Conservation (phyloP, 2,797 vertebrate genomes). For the Leptodactylus fallax region DNA sequence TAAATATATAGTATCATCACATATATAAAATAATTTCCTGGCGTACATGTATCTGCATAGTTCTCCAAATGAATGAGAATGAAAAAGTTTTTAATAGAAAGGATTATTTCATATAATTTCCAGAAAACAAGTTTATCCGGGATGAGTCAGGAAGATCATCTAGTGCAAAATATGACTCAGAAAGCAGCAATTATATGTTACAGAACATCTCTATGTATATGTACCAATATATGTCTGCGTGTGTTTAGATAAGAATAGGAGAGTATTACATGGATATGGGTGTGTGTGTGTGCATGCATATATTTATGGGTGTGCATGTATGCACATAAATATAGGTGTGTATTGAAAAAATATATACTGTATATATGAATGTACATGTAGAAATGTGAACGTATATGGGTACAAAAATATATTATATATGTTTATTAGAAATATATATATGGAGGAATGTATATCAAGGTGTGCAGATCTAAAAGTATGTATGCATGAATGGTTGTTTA, state of each 20-base stretch:
- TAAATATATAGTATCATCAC: not conserved
- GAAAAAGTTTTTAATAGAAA: not conserved
- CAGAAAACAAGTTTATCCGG: not conserved
- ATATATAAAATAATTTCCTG: not conserved
- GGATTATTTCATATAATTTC: not conserved
- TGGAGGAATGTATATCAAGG: too few relatives aligned
- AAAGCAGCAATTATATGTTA: not conserved
- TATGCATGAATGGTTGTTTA: too few relatives aligned
- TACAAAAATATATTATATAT: too few relatives aligned
- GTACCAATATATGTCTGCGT: too few relatives aligned
- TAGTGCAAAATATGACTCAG: not conserved
- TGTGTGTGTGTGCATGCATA: not conserved
- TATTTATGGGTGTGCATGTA: not conserved
- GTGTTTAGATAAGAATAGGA: too few relatives aligned
- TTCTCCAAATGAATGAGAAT: not conserved
- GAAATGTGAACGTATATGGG: too few relatives aligned
- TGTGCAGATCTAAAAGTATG: too few relatives aligned
- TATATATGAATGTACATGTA: too few relatives aligned
- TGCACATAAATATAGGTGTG: not conserved
- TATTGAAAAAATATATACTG: not conserved
- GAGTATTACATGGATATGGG: not conserved
- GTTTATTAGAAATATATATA: too few relatives aligned
- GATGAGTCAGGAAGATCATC: conserved; percentile 1
- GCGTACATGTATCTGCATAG: too few relatives aligned
- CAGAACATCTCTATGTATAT: not conserved